phyloP scores from a whole-genome alignment of 2,888 invertebrate genomes.

The Nephrotoma flavescens region DNA sequence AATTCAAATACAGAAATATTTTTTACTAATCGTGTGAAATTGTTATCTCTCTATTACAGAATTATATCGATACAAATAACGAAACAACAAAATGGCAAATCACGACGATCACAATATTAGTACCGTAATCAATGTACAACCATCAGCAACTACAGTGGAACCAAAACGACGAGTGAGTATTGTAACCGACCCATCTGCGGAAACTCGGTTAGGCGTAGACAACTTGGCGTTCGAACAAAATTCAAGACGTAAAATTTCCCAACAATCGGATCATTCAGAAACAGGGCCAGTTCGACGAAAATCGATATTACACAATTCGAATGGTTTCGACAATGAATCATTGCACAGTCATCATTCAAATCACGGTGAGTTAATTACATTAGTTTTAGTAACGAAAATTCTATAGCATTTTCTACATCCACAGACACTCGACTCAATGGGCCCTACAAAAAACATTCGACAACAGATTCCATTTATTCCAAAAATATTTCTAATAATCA shows the following conservation, averaged over 20 bases:
- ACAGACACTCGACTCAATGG: neutral
- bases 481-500: neutral
- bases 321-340: slow-evolving; percentile 26
- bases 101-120: slow-evolving; percentile 5
- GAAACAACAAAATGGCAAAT: neutral
- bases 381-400: neutral
- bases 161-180: slow-evolving; percentile 46
- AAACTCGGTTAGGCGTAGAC: slow-evolving; percentile 42
- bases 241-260: slow-evolving; percentile 31
- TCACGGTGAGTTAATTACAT: neutral
- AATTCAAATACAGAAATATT: neutral
- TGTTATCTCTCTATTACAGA: neutral
- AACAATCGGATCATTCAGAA: slow-evolving; percentile 39
- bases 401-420: neutral
- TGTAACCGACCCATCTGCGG: slow-evolving; percentile 38
- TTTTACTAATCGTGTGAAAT: neutral
- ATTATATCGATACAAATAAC: neutral
- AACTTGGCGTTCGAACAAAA: slow-evolving; percentile 50
- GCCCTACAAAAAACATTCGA: neutral
- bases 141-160: slow-evolving; percentile 24
- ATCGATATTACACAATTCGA: slow-evolving; percentile 50
- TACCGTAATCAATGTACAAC: slow-evolving; percentile 17
- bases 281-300: slow-evolving; percentile 56
- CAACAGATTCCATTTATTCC: slow-evolving; percentile 18
- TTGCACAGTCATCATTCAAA: slow-evolving; percentile 20